phyloP scores from a whole-genome alignment of 1,140 invertebrate species.

The Plodia interpunctella region DNA sequence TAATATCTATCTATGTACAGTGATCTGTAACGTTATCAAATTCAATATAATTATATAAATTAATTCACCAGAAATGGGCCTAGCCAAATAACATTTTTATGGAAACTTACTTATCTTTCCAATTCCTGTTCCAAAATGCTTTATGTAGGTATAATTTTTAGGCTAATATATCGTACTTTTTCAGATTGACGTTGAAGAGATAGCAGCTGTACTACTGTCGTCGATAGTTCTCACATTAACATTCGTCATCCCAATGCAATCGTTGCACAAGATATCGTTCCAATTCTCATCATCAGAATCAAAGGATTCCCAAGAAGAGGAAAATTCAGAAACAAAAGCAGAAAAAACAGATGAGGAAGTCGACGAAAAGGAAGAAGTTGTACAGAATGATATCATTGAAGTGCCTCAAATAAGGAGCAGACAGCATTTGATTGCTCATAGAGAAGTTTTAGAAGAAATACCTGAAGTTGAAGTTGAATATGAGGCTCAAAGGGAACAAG shows the following conservation, averaged over 20 bases:
- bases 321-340: slow-evolving; percentile 20
- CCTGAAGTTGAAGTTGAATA: slow-evolving; percentile 64
- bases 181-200: slow-evolving; percentile 67
- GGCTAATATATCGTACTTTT: no score
- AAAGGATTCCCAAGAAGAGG: slow-evolving; percentile 19
- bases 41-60: no score
- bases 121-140: no score
- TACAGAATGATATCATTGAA: slow-evolving; percentile 32
- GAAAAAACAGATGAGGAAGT: slow-evolving; percentile 16
- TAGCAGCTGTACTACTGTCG: slow-evolving; percentile 64
- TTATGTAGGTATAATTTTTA: no score
- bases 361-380: slow-evolving; percentile 20
- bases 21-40: no score
- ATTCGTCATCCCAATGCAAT: slow-evolving; percentile 83
- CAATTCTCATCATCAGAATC: slow-evolving; percentile 22
- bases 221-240: slow-evolving; percentile 80
- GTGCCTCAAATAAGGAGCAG: slow-evolving; percentile 30
- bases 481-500: slow-evolving; percentile 54
- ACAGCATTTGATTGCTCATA: slow-evolving; percentile 53
- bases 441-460: slow-evolving; percentile 66
- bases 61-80: no score
- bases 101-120: no score
- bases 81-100: no score
- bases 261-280: slow-evolving; percentile 77
- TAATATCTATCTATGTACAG: no score